Percentiles rank a stretch among this genome's conserved stretches.
Evolutionary conservation across 2,888 invertebrate genomes (phyloP).

Genomic region (Stenurella melanura): DNA sequence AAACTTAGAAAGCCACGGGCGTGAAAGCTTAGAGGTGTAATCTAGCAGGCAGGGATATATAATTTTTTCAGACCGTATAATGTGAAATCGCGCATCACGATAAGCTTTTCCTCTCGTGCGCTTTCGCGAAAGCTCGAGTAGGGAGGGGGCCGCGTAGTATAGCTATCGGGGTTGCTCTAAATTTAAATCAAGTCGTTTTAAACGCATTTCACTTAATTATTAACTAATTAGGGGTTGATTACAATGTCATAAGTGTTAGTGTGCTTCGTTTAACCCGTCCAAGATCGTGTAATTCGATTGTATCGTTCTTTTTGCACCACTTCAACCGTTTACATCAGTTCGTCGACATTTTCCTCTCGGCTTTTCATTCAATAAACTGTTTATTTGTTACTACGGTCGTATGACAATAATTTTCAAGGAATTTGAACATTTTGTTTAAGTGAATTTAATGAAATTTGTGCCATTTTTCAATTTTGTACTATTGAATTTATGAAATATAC

Average conservation of each 20-base stretch:
- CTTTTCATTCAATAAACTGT: slow-evolving; percentile 41
- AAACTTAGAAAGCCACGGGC: slow-evolving; percentile 3
- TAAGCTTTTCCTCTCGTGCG: slow-evolving; percentile 52
- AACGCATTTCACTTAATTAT: slow-evolving; percentile 69
- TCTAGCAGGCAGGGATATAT: slow-evolving; percentile 32
- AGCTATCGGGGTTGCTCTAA: slow-evolving; percentile 69
- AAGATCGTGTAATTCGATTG: slow-evolving; percentile 57
- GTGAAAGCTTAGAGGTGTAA: slow-evolving; percentile 35
- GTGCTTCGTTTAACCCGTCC: slow-evolving; percentile 62
- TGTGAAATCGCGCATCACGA: slow-evolving; percentile 59
- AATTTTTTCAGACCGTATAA: slow-evolving; percentile 39
- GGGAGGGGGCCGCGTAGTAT: slow-evolving; percentile 69
- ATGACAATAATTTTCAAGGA: slow-evolving; percentile 43
- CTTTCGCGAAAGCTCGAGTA: slow-evolving; percentile 52
- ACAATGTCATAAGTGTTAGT: slow-evolving; percentile 64
- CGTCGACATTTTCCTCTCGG: slow-evolving; percentile 50
- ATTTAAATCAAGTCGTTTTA: slow-evolving; percentile 70
- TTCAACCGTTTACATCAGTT: slow-evolving; percentile 55
- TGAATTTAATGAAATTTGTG: slow-evolving; percentile 21
- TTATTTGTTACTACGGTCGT: slow-evolving; percentile 38
- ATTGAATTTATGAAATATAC: slow-evolving; percentile 34
- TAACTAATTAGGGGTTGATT: slow-evolving; percentile 67
- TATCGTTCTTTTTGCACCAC: slow-evolving; percentile 48
- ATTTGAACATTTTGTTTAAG: slow-evolving; percentile 16
- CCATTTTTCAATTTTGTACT: slow-evolving; percentile 23